Percentiles rank a stretch among this genome's conserved stretches.
Evolutionary conservation across 1,140 invertebrate species (phyloP).

Genomic region (Agrypnia vestita): DNA sequence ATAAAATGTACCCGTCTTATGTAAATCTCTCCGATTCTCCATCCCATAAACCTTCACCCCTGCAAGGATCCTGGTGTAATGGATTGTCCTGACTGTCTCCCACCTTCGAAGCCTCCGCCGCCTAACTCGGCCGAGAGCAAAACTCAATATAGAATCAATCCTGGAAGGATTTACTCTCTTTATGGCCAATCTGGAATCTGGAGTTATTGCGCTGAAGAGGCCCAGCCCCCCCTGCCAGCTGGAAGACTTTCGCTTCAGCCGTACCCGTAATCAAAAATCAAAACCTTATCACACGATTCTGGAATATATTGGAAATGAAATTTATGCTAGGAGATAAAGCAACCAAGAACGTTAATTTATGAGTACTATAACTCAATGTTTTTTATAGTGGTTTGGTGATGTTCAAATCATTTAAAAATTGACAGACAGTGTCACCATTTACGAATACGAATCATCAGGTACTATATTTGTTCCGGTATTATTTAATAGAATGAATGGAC

Average conservation of each 20-base stretch:
- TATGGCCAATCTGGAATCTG: slow-evolving; percentile 10
- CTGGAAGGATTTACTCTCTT: background rate
- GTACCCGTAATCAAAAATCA: too few species aligned
- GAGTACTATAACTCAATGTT: too few species aligned
- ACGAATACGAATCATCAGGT: too few species aligned
- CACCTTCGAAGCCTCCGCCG: background rate
- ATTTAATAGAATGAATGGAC: too few species aligned
- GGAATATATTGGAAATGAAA: too few species aligned
- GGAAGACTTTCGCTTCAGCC: background rate
- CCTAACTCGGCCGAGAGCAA: background rate
- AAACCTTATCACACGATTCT: too few species aligned
- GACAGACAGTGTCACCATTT: too few species aligned
- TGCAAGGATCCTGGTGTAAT: background rate
- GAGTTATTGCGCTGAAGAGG: slow-evolving; percentile 5
- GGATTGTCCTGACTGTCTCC: background rate
- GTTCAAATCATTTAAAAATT: too few species aligned
- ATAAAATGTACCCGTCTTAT: slow-evolving; percentile 20
- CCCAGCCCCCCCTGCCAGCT: background rate
- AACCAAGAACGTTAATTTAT: too few species aligned
- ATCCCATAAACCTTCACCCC: slow-evolving; percentile 32
- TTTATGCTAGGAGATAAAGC: too few species aligned
- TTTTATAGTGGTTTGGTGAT: too few species aligned
- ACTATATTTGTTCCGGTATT: too few species aligned
- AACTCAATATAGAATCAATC: slow-evolving; percentile 25
- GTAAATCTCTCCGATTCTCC: slow-evolving; percentile 39